phyloP scores from a whole-genome alignment of 2,113 vertebrate species.

The Micromys minutus region DNA sequence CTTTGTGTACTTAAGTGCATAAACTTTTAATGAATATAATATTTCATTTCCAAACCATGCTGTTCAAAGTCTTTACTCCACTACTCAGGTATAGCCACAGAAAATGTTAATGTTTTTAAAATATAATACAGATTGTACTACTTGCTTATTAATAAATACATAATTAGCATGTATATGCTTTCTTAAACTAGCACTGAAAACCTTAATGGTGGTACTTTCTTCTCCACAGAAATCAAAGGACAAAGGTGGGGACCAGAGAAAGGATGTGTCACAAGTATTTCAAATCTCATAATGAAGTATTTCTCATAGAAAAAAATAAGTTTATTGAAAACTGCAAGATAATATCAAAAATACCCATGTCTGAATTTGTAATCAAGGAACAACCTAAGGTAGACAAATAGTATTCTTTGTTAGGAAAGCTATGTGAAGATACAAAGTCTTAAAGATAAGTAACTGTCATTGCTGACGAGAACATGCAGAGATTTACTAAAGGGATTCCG shows the following conservation, averaged over 20 bases:
- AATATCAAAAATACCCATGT: background rate
- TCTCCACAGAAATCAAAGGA: background rate
- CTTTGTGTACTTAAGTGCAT: background rate
- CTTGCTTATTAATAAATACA: background rate
- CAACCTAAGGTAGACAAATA: background rate
- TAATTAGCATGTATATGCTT: background rate
- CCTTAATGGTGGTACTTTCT: background rate
- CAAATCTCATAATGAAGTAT: background rate
- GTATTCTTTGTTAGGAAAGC: background rate
- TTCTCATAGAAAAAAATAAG: background rate
- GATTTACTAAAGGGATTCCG: background rate
- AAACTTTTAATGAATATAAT: background rate
- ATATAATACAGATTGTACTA: background rate
- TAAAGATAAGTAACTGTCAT: background rate
- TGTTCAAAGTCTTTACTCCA: background rate
- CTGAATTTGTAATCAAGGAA: background rate
- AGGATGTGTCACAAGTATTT: rapidly evolving
- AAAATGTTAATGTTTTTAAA: background rate
- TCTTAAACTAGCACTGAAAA: background rate
- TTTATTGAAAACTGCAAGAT: background rate
- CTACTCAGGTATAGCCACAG: background rate
- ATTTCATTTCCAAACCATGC: background rate
- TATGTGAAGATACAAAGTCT: background rate
- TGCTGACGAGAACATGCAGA: background rate
- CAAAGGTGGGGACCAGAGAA: rapidly evolving